Base-by-base conservation (phyloP, 2,113 vertebrate species). In the Coregonus clupeaformis region DNA sequence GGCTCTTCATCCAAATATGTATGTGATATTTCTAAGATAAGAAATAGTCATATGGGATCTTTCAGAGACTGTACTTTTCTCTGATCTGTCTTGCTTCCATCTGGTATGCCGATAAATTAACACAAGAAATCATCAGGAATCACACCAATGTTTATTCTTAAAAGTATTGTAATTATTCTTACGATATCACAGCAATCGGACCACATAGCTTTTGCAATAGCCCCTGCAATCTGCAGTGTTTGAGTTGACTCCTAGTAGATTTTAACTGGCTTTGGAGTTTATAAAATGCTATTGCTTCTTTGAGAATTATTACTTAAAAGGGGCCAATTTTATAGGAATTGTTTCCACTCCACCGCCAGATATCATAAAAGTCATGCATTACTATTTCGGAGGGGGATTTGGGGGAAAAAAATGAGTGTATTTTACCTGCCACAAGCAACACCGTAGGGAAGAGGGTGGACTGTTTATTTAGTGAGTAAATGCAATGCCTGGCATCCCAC, bases 1-100 rank as follows among this genome's bases (percentile, higher is more conserved):
- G 76, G 74, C 80, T 82, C 74, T 85, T 81, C 83, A 76, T 63
- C 80, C 55, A 71, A 78, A 82, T 76, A 80, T 80, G 69, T 55
- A 75, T 47, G 59, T 55, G 70, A 78, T 68, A 76, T 42, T 47
- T 29, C 52, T 55, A 55, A 55, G 52, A 55, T 55, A 14, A 5
- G 7, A 82, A 80, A 82, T 73, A 69, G 74, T 77, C 75, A 81
- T 4, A 0, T 59, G 49, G 27, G 12, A 22, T 27, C 69, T 68
- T 77, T 75, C 0, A 1, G 64, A 65, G 13, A 55, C 4, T 18
- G 52, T 55, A 20, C 18, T 55, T 68, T 14, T 70, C 49, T 78
- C 42, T 62, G 47, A 75, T 77, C 47, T 81, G 73, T 65, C 2
- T 57, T 11, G 3, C 74, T 79, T 45, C 66, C 52, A 67, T 78